phyloP scores from a whole-genome alignment of 2,113 vertebrate genomes.

The Ptychochromis oligacanthus region DNA sequence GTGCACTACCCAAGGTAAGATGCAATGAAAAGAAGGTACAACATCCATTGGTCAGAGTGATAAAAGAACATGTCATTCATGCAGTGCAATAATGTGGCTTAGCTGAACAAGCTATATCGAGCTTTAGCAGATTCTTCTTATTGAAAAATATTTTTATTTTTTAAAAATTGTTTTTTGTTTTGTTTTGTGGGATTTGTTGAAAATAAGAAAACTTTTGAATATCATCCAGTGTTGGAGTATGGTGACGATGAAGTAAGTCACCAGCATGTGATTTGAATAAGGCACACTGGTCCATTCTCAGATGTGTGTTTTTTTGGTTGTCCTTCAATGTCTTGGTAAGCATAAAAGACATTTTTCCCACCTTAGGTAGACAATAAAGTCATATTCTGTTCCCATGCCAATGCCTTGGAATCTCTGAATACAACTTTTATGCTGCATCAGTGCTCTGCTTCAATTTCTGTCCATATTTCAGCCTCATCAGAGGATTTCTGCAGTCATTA shows the following conservation, averaged over 20 bases:
- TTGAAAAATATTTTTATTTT: no score
- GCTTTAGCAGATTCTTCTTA: no score
- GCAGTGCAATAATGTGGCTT: not conserved
- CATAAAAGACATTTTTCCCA: not conserved
- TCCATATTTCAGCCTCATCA: constrained; percentile 45
- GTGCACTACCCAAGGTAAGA: not conserved
- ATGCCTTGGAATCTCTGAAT: not conserved
- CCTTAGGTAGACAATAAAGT: constrained; percentile 12
- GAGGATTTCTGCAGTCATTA: constrained; percentile 30
- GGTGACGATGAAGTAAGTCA: no score
- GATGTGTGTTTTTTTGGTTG: not conserved
- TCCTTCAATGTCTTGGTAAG: not conserved
- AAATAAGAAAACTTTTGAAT: not conserved
- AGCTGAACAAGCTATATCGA: not conserved
- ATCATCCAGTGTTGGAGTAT: not conserved
- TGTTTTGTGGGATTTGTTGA: no score
- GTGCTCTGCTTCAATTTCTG: constrained; percentile 33
- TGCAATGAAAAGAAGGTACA: not conserved
- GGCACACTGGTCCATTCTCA: not conserved
- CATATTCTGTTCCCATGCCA: not conserved
- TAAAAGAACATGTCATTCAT: not conserved
- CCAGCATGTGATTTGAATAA: not conserved
- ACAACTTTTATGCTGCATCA: constrained; percentile 10
- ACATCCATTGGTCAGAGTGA: not conserved
- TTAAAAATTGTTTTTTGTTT: no score